Base-by-base conservation (phyloP, 2,113 vertebrate species). In the Zosterops borbonicus region DNA sequence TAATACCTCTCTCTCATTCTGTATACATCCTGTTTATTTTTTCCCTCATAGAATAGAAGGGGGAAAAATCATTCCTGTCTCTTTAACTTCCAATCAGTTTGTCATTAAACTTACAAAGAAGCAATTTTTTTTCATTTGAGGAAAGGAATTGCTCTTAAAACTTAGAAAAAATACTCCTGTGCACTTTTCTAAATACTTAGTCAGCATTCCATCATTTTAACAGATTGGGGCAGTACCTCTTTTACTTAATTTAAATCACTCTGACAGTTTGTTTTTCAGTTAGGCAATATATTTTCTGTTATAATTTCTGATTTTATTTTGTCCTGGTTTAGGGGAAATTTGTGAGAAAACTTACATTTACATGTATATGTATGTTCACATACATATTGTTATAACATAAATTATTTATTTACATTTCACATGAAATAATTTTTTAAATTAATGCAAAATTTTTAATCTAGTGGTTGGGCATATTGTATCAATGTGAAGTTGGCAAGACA, bases 231-330 rank as follows among this genome's bases (percentile, higher is more conserved):
- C 8, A 71, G 10, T 64, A 41, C 8, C 44, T 89, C 7, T 75
- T 68, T 81, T 65, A 22, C 24, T 28, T 89, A 60, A 75, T 89
- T 91, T 82, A 85, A 87, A 87, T 91, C 65, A 59, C 9, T 89
- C 67, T 64, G 35, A 37, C 8, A 16, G 8, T 58, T 87, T 89
- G 14, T 70, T 81, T 15, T 44, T 91, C 41, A 90, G n/a, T 78
- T 92, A 73, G 22, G 33, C 14, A 92, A 73, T 76, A 90, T 49
- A 83, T 31, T 93, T 83, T 17, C 79, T 78, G 33, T 55, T 68
- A 81, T 89, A 89, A 87, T 87, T 83, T 83, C 50, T 88, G 39
- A 83, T 92, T 78, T 87, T 59, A 70, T 81, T 60, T 62, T 28
- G 16, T 39, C 25, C 35, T 39, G 24, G 17, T 39, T 62, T 19